A percentile compares a stretch with the other conserved stretches of the same genome.
Evolutionary conservation across 1,140 invertebrate species (phyloP).

Genomic region (Anagrus nilaparvatae): DNA sequence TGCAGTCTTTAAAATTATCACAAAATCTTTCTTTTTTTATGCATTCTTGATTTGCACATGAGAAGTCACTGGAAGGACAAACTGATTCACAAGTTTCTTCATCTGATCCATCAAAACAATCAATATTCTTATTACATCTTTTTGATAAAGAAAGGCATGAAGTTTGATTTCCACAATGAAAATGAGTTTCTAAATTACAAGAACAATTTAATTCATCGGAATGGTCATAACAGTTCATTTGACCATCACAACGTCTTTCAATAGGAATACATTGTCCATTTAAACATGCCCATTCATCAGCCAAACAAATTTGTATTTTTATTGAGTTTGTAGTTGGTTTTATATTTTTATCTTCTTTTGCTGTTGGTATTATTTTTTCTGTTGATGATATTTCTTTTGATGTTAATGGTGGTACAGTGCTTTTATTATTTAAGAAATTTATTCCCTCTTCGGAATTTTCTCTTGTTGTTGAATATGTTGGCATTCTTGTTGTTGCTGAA

Average conservation of each 20-base stretch:
- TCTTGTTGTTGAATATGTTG: no score
- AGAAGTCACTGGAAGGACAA: constrained; percentile 41
- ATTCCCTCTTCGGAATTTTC: no score
- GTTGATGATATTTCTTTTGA: no score
- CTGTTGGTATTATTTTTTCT: no score
- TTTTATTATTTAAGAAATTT: no score
- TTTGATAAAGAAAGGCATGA: constrained; percentile 60
- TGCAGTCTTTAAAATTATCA: constrained; percentile 52
- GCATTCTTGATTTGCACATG: constrained; percentile 54
- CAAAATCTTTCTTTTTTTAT: constrained; percentile 50
- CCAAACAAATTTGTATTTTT: no score
- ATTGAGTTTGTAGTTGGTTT: no score
- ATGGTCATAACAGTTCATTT: constrained; percentile 67
- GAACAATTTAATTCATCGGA: constrained; percentile 71
- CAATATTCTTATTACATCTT: constrained; percentile 61
- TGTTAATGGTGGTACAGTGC: no score
- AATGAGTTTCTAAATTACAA: constrained; percentile 61
- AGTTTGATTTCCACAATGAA: constrained; percentile 66
- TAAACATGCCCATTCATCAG: constrained; percentile 57
- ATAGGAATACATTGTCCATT: constrained; percentile 61
- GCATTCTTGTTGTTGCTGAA: no score
- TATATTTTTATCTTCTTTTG: no score
- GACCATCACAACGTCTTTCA: constrained; percentile 60
- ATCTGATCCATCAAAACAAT: constrained; percentile 72
- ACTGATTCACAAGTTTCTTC: constrained; percentile 62